Base-by-base conservation (phyloP, 2,797 vertebrate genomes). In the Phyllotis vaccarum region DNA sequence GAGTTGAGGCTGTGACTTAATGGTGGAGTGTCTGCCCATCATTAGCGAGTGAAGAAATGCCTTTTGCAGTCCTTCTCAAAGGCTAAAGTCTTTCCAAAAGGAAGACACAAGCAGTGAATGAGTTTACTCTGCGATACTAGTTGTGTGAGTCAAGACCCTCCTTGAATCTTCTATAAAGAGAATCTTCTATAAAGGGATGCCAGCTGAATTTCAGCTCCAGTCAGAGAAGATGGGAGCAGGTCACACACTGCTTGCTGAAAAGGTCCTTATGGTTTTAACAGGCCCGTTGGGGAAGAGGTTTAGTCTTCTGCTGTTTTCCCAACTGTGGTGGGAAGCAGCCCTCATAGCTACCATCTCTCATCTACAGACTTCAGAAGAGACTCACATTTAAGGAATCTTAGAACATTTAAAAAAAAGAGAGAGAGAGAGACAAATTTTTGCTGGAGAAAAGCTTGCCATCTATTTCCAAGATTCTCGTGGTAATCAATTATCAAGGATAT, bases 381-480 rank as follows among this genome's bases (percentile, higher is more conserved):
- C 10, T 91, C 46, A 87, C 29, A 79, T 91, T 58, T 68, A 58
- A n/a, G 10, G 13, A 89, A 49, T 43, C 14, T 92, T 46, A 27
- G 56, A 92, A 27, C 49, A 46, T 78, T 94, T 13, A 68, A 92
- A 89, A 46, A 89, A 10, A 60, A 93, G n/a, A n/a, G n/a, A n/a
- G n/a, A n/a, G n/a, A n/a, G n/a, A n/a, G n/a, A n/a, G 62, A 56
- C 46, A 85, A 66, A 54, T 96, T 81, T 70, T 85, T 75, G 21
- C 40, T 82, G 62, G 24, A n/a, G 56, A 96, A 68, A 80, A 96
- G 37, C 34, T 82, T 24, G 49, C 7, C 17, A 34, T 85, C 88
- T 62, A 2, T 80, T 76, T 89, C 75, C 70, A 94, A 86, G 78
- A 93, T 95, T 89, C 86, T 86, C 34, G 37, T 90, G 72, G 19